Base-by-base conservation (phyloP, 2,113 vertebrate genomes). In the Phaetusa simplex region DNA sequence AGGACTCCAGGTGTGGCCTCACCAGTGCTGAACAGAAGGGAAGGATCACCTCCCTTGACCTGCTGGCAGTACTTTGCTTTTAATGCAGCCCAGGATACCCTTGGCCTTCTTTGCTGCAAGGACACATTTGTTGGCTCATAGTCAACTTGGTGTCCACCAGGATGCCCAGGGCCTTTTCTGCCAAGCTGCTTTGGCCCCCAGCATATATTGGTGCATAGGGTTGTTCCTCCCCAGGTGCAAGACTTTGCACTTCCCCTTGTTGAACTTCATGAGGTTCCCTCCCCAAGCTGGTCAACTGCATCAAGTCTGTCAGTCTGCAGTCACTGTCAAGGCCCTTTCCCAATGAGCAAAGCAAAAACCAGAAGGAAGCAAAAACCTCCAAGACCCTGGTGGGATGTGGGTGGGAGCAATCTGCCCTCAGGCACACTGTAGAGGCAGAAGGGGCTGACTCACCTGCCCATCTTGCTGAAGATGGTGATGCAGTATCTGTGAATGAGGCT, bases 401-500 rank as follows among this genome's bases (percentile, higher is more conserved):
- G 18, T 18, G 42, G 27, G 62, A 61, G 16, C 56, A 53, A 14
- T 8, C 9, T 29, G 47, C 24, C 42, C 22, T 26, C 10, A 5
- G 17, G 20, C 18, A n/a, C 2, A 8, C 9, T 40, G 53, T 1
- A 52, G n/a, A 65, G 17, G 76, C 17, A 20, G 24, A 71, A 55
- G 47, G 43, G 47, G 20, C 36, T 1, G 0, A 77, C 98, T 98
- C 86, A 99, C 98, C 98, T 98, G 98, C 81, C 97, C 96, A 22
- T 98, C 98, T 92, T 98, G 98, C 6, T 98, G 98, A 21, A 99
- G 98, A 73, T 98, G 98, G 80, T 99, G 99, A 96, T 99, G 99
- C 77, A 99, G 97, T 98, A 99, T 96, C 98, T 99, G 99, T 38
- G 99, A 99, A 93, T 99, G 99, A 72, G 99, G 99, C 98, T 99